Evolutionary conservation across 37 sponge, comb jelly and placozoan species (phyloP).

Genomic region (Bolinopsis microptera): DNA sequence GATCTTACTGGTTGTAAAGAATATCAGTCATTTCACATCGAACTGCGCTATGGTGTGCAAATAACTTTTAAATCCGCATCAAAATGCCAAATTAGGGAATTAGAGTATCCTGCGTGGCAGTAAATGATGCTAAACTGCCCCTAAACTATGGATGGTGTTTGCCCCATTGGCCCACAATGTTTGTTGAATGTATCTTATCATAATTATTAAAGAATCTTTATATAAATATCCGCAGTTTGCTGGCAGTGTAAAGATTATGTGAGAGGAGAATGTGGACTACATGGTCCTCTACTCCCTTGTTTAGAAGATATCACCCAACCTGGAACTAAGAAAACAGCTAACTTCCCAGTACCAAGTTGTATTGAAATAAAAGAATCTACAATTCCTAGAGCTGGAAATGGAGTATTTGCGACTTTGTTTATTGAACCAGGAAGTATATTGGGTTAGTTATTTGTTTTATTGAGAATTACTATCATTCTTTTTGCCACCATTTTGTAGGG

Average conservation of each 20-base stretch:
- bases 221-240: slow-evolving; percentile 1
- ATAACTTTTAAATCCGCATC: too few relatives aligned
- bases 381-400: slow-evolving; percentile 1
- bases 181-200: too few relatives aligned
- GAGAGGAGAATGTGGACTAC: neutral
- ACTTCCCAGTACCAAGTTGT: neutral
- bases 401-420: neutral
- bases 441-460: neutral
- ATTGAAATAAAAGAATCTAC: neutral
- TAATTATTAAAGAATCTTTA: too few relatives aligned
- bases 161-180: too few relatives aligned
- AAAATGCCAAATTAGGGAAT: neutral
- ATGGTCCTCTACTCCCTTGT: neutral
- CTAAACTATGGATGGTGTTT: neutral
- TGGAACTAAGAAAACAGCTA: neutral
- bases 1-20: too few relatives aligned
- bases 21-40: too few relatives aligned
- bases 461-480: too few relatives aligned
- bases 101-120: too few relatives aligned
- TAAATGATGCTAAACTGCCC: neutral
- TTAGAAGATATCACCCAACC: neutral
- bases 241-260: neutral
- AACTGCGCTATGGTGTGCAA: neutral
- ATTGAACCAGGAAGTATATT: neutral
- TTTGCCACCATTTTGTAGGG: too few relatives aligned